Conservation (phyloP, 2,113 vertebrate species). For the Girardinichthys multiradiatus region DNA sequence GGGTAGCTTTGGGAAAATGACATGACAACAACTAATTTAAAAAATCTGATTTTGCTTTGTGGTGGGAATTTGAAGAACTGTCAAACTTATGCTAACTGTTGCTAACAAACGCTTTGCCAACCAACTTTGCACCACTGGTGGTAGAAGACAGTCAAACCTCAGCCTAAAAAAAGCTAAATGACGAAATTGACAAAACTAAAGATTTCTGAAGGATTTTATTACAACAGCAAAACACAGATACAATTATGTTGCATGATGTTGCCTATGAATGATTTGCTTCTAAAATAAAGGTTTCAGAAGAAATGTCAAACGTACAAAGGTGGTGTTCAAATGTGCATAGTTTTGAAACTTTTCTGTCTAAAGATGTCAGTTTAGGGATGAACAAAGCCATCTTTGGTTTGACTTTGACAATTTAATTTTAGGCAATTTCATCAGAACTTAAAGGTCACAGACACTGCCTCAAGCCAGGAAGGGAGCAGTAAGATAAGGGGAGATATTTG, state of each 20-base stretch:
- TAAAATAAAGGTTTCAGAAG: constrained; percentile 18
- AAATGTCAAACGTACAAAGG: constrained; percentile 1
- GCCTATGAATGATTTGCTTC: constrained; percentile 16
- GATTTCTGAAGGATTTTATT: too few relatives aligned
- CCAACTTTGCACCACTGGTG: neutral
- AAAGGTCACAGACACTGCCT: neutral
- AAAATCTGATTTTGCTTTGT: neutral
- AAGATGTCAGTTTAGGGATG: constrained; percentile 10
- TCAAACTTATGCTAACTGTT: neutral
- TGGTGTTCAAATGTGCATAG: constrained; percentile 14
- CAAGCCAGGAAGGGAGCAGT: neutral
- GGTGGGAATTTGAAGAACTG: neutral
- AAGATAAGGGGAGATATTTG: neutral
- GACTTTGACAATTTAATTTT: constrained; percentile 58
- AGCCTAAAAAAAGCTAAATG: too few relatives aligned
- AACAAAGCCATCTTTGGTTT: constrained; percentile 27
- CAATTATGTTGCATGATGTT: neutral
- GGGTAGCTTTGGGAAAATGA: neutral
- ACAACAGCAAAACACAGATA: neutral
- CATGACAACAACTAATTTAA: too few relatives aligned
- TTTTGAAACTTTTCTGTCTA: neutral
- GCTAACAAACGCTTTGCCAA: too few relatives aligned
- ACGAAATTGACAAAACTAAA: neutral
- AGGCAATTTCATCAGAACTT: constrained; percentile 11
- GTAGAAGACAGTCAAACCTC: neutral